Percentiles rank a stretch among this genome's conserved stretches.
Evolutionary conservation across 1,140 invertebrate genomes (phyloP).

Genomic region (Agrypnia vestita): DNA sequence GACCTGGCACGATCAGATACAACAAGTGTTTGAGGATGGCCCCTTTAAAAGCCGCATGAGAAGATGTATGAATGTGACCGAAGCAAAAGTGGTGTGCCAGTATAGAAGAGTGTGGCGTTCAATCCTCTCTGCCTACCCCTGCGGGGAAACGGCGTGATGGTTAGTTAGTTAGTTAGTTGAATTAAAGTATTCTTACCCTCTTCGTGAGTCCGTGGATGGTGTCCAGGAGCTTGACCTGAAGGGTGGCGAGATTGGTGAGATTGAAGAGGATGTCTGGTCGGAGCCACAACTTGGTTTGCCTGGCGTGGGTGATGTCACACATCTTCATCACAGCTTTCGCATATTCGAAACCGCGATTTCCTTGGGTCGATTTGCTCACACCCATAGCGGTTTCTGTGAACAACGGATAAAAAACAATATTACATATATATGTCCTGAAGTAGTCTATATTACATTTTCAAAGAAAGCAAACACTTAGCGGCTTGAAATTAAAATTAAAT

Average conservation of each 20-base stretch:
- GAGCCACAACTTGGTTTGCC: constrained; percentile 88
- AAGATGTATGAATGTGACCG: too few species aligned
- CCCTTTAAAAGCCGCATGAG: too few species aligned
- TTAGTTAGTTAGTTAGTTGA: too few species aligned
- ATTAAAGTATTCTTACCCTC: constrained; percentile 66
- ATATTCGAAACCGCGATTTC: constrained; percentile 79
- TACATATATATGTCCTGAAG: not conserved
- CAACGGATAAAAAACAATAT: not conserved
- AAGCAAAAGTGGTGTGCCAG: too few species aligned
- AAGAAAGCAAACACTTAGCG: too few species aligned
- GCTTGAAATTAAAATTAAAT: constrained; percentile 5
- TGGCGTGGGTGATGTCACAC: constrained; percentile 87
- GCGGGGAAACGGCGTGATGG: too few species aligned
- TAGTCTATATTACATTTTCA: not conserved
- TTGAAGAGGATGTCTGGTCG: constrained; percentile 88
- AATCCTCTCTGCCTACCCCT: too few species aligned
- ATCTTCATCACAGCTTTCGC: constrained; percentile 85
- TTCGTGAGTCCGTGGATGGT: constrained; percentile 91
- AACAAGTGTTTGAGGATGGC: too few species aligned
- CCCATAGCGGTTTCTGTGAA: constrained; percentile 82
- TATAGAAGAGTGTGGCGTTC: too few species aligned
- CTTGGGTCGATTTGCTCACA: constrained; percentile 76
- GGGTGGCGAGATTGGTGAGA: constrained; percentile 82
- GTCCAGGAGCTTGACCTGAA: constrained; percentile 83
- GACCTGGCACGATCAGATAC: too few species aligned